A percentile compares a stretch with the other conserved stretches of the same genome.
Evolutionary conservation across 2,888 invertebrate species (phyloP).

Genomic region (Plebejus argus): DNA sequence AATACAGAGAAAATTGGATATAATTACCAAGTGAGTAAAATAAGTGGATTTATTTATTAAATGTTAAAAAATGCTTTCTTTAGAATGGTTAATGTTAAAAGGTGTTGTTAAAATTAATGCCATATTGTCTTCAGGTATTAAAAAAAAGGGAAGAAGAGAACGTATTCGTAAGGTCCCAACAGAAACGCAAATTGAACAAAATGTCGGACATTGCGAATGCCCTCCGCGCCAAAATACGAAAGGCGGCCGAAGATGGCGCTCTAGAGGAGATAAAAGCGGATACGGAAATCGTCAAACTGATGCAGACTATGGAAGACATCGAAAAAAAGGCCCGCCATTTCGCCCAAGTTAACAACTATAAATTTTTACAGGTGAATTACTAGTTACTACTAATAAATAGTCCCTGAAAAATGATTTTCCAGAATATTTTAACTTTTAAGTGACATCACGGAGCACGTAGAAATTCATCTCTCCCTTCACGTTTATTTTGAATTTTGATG

Average conservation of each 20-base stretch:
- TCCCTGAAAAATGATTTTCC: too few species aligned
- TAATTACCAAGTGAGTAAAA: conserved; percentile 84
- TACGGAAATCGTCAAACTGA: conserved; percentile 84
- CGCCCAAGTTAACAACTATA: conserved; percentile 83
- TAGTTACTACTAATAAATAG: too few species aligned
- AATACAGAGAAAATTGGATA: conserved; percentile 95
- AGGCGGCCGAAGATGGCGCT: conserved; percentile 83
- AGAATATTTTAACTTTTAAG: too few species aligned
- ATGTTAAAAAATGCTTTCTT: background rate
- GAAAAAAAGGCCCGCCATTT: conserved; percentile 86
- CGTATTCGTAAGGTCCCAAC: conserved; percentile 87
- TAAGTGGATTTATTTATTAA: background rate
- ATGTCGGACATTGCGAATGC: conserved; percentile 86
- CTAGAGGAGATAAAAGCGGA: conserved; percentile 85
- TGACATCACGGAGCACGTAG: too few species aligned
- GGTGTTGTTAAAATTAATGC: background rate
- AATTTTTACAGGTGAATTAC: conserved; percentile 65
- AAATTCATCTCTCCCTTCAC: too few species aligned
- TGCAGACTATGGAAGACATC: conserved; percentile 84
- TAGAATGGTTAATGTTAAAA: background rate
- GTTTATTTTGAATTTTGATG: too few species aligned
- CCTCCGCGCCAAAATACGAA: conserved; percentile 83
- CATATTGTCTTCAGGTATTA: conserved; percentile 74
- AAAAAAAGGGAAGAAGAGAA: conserved; percentile 95
- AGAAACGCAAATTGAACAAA: conserved; percentile 88